Conservation (phyloP, 2,888 invertebrate species). For the Agrilus cyanescens region DNA sequence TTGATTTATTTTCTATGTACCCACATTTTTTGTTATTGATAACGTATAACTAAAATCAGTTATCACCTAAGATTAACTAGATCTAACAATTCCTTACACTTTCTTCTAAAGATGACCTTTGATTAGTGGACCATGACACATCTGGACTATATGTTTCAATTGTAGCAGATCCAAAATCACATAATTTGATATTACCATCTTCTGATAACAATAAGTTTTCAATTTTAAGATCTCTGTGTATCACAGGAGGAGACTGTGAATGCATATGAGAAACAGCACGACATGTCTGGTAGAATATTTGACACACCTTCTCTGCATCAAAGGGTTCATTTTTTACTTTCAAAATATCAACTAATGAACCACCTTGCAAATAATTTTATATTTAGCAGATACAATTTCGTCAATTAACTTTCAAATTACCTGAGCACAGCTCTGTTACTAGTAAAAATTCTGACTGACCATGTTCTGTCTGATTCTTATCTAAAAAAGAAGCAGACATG, state of each 20-base stretch:
- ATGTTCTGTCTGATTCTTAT: slow-evolving; percentile 65
- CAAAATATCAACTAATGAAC: slow-evolving; percentile 55
- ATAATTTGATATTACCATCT: slow-evolving; percentile 81
- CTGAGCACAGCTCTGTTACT: slow-evolving; percentile 81
- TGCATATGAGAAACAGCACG: slow-evolving; percentile 91
- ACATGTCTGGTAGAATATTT: slow-evolving; percentile 85
- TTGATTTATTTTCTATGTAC: no score
- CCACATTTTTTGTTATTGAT: no score
- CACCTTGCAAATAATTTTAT: slow-evolving; percentile 32
- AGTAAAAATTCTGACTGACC: slow-evolving; percentile 83
- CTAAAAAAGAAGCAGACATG: slow-evolving; percentile 70
- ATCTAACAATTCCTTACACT: slow-evolving; percentile 53
- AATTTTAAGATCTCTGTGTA: slow-evolving; percentile 91
- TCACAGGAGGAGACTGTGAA: slow-evolving; percentile 75
- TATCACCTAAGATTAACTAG: no score
- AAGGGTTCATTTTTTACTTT: slow-evolving; percentile 48
- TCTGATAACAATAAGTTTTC: slow-evolving; percentile 87
- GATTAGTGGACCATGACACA: slow-evolving; percentile 83
- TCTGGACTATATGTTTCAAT: slow-evolving; percentile 72
- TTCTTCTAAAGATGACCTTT: slow-evolving; percentile 85
- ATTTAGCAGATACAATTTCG: neutral
- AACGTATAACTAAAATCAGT: no score
- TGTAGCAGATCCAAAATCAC: slow-evolving; percentile 96
- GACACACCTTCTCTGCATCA: slow-evolving; percentile 58
- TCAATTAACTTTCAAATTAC: neutral